Conservation (phyloP, 2,888 invertebrate species). For the Eurytoma californica region DNA sequence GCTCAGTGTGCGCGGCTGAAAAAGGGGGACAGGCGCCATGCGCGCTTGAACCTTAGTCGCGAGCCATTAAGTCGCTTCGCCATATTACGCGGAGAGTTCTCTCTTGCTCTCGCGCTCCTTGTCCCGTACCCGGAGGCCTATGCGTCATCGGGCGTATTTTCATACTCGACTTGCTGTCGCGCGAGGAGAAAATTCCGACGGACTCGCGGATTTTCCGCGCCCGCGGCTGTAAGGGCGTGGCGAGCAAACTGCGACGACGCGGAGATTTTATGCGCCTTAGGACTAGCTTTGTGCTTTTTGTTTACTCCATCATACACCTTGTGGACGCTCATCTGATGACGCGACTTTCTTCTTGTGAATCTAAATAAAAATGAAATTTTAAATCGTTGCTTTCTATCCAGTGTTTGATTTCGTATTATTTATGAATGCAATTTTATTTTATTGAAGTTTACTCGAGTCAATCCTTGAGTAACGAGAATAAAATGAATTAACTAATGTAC, state of each 20-base stretch:
- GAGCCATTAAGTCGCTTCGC: conserved; percentile 69
- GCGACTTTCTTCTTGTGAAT: too few species aligned
- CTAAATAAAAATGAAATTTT: too few species aligned
- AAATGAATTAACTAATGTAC: too few species aligned
- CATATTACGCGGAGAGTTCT: conserved; percentile 58
- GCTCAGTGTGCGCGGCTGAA: conserved; percentile 11
- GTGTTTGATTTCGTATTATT: too few species aligned
- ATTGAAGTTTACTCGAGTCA: too few species aligned
- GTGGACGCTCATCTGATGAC: too few species aligned
- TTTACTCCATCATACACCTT: too few species aligned
- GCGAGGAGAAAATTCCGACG: background rate
- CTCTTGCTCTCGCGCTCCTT: background rate
- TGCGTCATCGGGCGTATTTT: conserved; percentile 53
- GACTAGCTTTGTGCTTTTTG: too few species aligned
- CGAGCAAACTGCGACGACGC: background rate
- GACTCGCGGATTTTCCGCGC: background rate
- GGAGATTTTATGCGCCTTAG: conserved; percentile 30
- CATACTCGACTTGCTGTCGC: conserved; percentile 37
- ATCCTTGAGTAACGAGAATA: too few species aligned
- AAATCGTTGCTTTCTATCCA: too few species aligned
- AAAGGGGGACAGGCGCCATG: conserved; percentile 44
- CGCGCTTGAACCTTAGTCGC: conserved; percentile 67
- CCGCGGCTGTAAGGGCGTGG: conserved; percentile 16
- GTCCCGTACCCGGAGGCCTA: conserved; percentile 13
- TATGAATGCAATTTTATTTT: too few species aligned